Percentiles rank a stretch among this genome's conserved stretches.
These are phyloP conservation scores for Macropus fuliginosus DNA, from an alignment of 2,797 vertebrate genomes.

Conservation along the genomic window DNA sequence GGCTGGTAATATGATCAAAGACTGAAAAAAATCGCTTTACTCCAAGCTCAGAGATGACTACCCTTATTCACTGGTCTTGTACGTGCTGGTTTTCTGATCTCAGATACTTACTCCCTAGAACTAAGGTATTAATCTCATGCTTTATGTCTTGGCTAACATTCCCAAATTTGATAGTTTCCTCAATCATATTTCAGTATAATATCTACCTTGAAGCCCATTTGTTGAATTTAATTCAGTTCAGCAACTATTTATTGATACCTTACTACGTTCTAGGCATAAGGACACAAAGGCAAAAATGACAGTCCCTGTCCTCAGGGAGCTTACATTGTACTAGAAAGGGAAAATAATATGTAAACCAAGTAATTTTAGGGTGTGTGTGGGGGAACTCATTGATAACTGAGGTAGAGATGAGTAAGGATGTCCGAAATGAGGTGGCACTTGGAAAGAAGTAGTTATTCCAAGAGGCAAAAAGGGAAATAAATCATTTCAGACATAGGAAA, in stretches of 20 bases:
- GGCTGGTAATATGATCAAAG: neutral
- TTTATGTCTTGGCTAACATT: neutral
- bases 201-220: neutral
- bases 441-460: no score
- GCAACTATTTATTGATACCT: neutral
- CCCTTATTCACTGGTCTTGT: no score
- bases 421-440: no score
- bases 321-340: no score
- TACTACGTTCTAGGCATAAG: neutral
- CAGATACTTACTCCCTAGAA: neutral
- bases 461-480: no score
- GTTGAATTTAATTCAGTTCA: neutral
- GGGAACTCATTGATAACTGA: no score
- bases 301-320: no score
- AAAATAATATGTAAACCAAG: neutral
- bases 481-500: no score
- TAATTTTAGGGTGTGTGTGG: neutral
- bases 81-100: neutral
- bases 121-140: neutral
- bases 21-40: neutral
- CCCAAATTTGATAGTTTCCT: neutral
- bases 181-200: neutral
- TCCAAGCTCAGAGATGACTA: neutral
- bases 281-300: neutral
- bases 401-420: no score